phyloP scores from a whole-genome alignment of 23 tunicate genomes.

The Ascidia mentula region DNA sequence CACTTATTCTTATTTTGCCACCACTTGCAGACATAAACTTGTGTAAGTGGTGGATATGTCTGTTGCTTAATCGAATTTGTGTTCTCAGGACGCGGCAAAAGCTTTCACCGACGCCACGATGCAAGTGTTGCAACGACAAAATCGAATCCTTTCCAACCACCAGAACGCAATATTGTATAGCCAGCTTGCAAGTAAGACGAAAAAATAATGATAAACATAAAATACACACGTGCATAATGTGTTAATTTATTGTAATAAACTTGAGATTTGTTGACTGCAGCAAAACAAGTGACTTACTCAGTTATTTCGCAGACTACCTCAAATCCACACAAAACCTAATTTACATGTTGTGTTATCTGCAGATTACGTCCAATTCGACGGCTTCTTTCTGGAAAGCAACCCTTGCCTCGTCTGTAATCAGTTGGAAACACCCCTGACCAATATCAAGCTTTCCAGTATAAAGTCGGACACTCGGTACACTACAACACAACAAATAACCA shows the following conservation, averaged over 20 bases:
- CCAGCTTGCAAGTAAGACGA: slow-evolving; percentile 71
- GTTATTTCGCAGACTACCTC: no score
- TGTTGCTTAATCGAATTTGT: no score
- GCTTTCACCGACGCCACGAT: slow-evolving; percentile 52
- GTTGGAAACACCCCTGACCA: slow-evolving; percentile 58
- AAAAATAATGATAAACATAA: no score
- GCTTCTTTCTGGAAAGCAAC: slow-evolving; percentile 87
- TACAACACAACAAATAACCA: slow-evolving; percentile 81
- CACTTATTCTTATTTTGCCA: no score
- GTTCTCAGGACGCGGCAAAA: slow-evolving; percentile 28
- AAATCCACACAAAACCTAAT: no score
- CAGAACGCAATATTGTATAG: slow-evolving; percentile 82
- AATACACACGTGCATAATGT: not conserved
- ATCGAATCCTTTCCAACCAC: slow-evolving; percentile 62
- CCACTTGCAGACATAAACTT: no score
- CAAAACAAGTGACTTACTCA: not conserved
- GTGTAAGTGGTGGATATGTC: no score
- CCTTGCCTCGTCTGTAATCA: slow-evolving; percentile 95
- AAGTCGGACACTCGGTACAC: slow-evolving; percentile 82
- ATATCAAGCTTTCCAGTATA: slow-evolving; percentile 62
- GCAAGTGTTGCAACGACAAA: slow-evolving; percentile 46
- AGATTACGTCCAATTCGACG: slow-evolving; percentile 91
- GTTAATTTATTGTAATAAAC: not conserved
- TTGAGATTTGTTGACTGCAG: not conserved
- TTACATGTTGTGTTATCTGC: not conserved